phyloP scores from a whole-genome alignment of 2,797 vertebrate species.

The Acanthiza pusilla region DNA sequence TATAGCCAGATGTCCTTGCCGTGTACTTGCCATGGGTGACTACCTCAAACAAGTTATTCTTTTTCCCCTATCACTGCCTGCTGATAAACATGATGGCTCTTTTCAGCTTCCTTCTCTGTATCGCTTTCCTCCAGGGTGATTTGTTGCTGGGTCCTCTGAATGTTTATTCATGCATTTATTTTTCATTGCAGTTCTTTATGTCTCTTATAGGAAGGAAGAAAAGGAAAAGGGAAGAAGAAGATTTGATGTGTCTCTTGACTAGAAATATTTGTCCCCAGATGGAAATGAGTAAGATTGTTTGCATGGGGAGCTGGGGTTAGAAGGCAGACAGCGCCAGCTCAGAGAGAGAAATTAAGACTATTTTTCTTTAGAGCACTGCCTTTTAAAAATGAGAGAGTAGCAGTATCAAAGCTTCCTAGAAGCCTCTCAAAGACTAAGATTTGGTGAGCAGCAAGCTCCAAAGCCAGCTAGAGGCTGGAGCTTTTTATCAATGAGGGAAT shows the following conservation, averaged over 20 bases:
- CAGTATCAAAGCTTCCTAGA: neutral
- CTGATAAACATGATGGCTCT: neutral
- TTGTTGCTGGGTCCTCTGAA: neutral
- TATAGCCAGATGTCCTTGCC: neutral
- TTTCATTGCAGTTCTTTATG: neutral
- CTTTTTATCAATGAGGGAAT: neutral
- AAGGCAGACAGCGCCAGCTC: neutral
- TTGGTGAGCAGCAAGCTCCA: neutral
- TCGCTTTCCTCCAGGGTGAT: neutral
- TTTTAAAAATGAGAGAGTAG: neutral
- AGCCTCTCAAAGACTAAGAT: neutral
- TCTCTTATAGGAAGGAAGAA: neutral
- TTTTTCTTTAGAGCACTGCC: neutral
- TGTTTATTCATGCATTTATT: neutral
- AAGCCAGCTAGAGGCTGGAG: neutral
- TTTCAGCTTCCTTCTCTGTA: neutral
- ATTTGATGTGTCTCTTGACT: neutral
- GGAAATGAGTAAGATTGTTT: neutral
- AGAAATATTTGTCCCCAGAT: neutral
- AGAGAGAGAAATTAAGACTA: neutral
- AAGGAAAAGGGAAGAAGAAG: neutral
- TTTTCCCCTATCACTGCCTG: neutral
- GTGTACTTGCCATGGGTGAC: neutral
- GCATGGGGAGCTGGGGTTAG: neutral
- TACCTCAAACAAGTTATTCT: neutral